Conservation (phyloP, 1,140 invertebrate species). For the Ridgeia piscesae region DNA sequence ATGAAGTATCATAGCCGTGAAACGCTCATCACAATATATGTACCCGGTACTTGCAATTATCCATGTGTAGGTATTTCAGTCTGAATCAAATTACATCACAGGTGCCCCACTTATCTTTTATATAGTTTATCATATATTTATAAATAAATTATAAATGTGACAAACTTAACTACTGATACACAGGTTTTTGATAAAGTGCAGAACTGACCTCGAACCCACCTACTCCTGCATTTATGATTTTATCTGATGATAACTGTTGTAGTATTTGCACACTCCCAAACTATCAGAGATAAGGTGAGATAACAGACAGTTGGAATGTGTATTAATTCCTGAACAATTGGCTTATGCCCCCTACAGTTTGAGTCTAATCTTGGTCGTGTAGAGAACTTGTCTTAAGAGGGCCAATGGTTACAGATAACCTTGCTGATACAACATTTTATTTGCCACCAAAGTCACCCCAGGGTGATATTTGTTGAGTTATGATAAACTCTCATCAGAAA, state of each 20-base stretch:
- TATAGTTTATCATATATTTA: not conserved
- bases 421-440: not conserved
- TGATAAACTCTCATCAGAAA: not conserved
- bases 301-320: not conserved
- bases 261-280: not conserved
- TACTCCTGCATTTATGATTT: not conserved
- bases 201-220: not conserved
- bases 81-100: not conserved
- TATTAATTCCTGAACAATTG: not conserved
- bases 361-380: not conserved
- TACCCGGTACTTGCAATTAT: no score
- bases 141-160: not conserved
- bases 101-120: not conserved
- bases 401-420: not conserved
- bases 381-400: not conserved
- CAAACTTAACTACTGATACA: not conserved
- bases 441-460: not conserved
- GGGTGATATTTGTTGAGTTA: not conserved
- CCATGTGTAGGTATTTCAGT: not conserved
- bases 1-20: no score
- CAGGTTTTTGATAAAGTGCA: not conserved
- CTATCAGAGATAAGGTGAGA: not conserved
- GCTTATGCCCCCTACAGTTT: not conserved
- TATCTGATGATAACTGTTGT: not conserved
- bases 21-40: no score